Percentiles rank a stretch among this genome's conserved stretches.
Evolutionary conservation across 1,140 invertebrate species (phyloP).

Genomic region (Vanessa tameamea): DNA sequence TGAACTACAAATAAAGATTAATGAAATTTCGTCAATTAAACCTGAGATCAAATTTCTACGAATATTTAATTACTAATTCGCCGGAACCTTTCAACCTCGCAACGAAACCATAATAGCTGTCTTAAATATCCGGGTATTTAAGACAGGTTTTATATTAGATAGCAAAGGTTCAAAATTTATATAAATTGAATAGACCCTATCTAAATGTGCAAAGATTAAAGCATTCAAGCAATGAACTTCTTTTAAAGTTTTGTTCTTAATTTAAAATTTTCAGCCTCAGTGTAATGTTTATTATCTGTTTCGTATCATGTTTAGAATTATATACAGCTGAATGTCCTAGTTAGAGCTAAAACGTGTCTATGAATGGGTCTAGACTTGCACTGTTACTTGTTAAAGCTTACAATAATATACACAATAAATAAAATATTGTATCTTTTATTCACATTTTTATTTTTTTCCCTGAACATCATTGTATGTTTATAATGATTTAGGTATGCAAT

Average conservation of each 20-base stretch:
- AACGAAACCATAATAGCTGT: background rate
- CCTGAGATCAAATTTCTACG: background rate
- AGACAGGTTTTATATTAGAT: background rate
- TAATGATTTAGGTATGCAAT: too few relatives aligned
- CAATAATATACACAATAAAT: background rate
- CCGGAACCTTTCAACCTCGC: conserved; percentile 6
- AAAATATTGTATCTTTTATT: background rate
- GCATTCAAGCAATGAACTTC: too few relatives aligned
- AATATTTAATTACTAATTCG: background rate
- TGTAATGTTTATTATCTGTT: conserved; percentile 2
- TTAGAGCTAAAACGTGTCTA: conserved; percentile 16
- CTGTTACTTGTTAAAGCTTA: background rate
- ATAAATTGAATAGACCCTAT: too few relatives aligned
- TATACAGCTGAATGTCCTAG: conserved; percentile 27
- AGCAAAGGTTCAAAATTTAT: too few relatives aligned
- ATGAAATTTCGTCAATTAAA: background rate
- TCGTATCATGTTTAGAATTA: conserved; percentile 4
- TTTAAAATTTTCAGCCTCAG: background rate
- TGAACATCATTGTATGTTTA: background rate
- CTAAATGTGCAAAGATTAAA: too few relatives aligned
- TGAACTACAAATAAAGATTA: too few relatives aligned
- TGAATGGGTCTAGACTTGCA: conserved; percentile 9
- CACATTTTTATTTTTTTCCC: background rate
- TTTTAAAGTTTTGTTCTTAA: background rate
- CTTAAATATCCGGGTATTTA: background rate